Evolutionary conservation across 1,140 invertebrate species (phyloP).

Genomic region (Mercenaria mercenaria): DNA sequence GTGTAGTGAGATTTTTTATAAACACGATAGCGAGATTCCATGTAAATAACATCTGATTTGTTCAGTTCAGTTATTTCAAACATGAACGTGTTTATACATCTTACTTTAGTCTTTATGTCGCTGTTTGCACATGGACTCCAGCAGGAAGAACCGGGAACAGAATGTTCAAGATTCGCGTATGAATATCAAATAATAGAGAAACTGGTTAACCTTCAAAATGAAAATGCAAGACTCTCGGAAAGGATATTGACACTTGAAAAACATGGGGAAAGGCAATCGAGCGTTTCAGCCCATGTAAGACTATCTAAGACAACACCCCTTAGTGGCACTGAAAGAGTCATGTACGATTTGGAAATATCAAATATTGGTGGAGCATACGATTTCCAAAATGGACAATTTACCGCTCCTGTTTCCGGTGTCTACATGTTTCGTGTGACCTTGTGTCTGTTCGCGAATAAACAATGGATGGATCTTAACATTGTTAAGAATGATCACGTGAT

Average conservation of each 20-base stretch:
- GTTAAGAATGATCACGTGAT: background rate
- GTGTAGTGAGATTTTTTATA: no score
- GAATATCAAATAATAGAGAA: background rate
- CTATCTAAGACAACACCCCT: background rate
- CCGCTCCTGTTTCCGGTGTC: background rate
- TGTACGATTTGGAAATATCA: background rate
- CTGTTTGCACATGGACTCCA: no score
- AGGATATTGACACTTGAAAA: background rate
- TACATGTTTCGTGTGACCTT: background rate
- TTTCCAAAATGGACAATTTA: slow-evolving; percentile 9
- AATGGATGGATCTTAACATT: slow-evolving; percentile 37
- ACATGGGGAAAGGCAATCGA: background rate
- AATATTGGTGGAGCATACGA: slow-evolving; percentile 4
- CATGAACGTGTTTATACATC: no score
- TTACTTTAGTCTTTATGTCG: no score
- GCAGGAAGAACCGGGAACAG: no score
- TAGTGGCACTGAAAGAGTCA: background rate
- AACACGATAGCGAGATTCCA: no score
- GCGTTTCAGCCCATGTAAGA: background rate
- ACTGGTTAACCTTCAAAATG: background rate
- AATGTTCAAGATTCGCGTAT: no score
- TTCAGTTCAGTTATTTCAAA: no score
- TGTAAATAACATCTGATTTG: no score
- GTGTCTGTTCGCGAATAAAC: background rate
- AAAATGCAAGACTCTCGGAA: background rate